These are phyloP conservation scores for Diarsia dahlii DNA, from an alignment of 2,888 invertebrate genomes.

Conservation along the genomic window DNA sequence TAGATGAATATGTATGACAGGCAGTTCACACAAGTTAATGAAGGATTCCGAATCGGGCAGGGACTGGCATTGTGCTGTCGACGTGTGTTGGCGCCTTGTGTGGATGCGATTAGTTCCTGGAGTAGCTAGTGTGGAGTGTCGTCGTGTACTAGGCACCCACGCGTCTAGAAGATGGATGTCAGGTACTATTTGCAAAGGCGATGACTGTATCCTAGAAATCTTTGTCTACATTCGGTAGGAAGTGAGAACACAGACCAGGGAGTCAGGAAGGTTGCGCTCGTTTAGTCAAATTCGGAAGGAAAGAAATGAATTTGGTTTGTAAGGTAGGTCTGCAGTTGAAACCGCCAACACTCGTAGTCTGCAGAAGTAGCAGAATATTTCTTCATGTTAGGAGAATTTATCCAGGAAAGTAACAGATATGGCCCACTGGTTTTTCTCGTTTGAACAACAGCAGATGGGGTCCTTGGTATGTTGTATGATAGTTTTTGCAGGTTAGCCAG, in stretches of 20 bases:
- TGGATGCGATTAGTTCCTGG: conserved; percentile 42
- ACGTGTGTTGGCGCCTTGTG: conserved; percentile 40
- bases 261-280: neutral
- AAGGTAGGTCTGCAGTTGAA: neutral
- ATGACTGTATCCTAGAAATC: too few species aligned
- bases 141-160: neutral
- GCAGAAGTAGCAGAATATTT: neutral
- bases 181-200: neutral
- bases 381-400: neutral
- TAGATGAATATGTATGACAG: conserved; percentile 57
- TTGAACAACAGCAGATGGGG: neutral
- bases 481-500: neutral
- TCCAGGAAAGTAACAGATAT: neutral
- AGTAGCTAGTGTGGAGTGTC: neutral
- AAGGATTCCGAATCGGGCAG: conserved; percentile 57
- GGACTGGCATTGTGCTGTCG: conserved; percentile 36
- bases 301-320: neutral
- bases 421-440: neutral
- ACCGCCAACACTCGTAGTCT: too few species aligned
- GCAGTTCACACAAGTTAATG: conserved; percentile 57
- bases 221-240: too few species aligned
- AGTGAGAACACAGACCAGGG: neutral
- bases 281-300: neutral
- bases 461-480: too few species aligned
- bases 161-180: neutral